Evolutionary conservation across 2,888 invertebrate species (phyloP).

Genomic region (Drosophila leonis): DNA sequence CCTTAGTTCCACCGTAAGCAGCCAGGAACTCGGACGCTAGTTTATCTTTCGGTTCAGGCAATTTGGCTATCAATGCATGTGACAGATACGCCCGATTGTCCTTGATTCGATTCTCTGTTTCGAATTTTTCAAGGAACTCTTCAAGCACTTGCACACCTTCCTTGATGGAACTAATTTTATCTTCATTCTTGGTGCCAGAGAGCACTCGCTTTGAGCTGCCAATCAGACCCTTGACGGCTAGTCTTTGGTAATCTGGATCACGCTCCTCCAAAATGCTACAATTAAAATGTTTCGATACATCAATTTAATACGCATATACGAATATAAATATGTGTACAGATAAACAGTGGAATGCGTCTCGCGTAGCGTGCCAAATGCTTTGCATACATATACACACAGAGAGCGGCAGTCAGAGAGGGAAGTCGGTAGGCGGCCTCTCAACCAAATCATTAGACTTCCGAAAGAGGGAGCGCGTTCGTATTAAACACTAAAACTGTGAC

Average conservation of each 20-base stretch:
- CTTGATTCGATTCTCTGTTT: conserved; percentile 88
- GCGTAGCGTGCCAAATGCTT: conserved; percentile 27
- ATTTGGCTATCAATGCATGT: conserved; percentile 87
- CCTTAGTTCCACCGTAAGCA: conserved; percentile 89
- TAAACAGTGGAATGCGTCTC: conserved; percentile 35
- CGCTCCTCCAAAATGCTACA: conserved; percentile 88
- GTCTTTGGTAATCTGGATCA: conserved; percentile 91
- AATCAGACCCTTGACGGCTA: conserved; percentile 90
- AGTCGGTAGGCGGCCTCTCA: conserved; percentile 31
- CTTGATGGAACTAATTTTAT: conserved; percentile 91
- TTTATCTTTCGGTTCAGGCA: conserved; percentile 87
- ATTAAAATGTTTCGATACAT: conserved; percentile 33
- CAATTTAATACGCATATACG: conserved; percentile 12
- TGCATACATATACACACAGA: conserved; percentile 19
- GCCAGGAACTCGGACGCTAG: conserved; percentile 87
- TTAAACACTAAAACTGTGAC: conserved; percentile 63
- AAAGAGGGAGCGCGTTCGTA: conserved; percentile 33
- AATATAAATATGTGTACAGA: conserved; percentile 28
- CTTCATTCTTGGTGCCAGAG: conserved; percentile 91
- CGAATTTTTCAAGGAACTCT: conserved; percentile 91
- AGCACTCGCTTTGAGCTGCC: conserved; percentile 90
- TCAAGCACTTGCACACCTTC: conserved; percentile 90
- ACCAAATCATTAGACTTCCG: conserved; percentile 54
- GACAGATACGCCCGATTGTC: conserved; percentile 90
- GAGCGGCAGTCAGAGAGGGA: conserved; percentile 37